A percentile compares a stretch with the other conserved stretches of the same genome.
These are phyloP conservation scores for Julus scanicus DNA, from an alignment of 2,888 invertebrate genomes.

Conservation along the genomic window DNA sequence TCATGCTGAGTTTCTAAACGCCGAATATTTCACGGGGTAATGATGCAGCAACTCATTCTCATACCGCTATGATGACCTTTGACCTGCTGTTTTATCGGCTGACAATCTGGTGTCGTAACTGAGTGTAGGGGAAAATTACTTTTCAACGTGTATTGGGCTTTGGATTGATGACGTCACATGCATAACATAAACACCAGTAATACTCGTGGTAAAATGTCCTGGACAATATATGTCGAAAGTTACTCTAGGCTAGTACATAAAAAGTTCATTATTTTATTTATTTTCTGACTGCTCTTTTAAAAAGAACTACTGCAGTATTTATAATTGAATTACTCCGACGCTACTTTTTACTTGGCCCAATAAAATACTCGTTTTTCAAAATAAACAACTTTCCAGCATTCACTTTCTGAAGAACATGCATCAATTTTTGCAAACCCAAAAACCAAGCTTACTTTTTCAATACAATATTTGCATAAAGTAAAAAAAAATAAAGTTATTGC, in stretches of 20 bases:
- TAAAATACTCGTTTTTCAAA: neutral
- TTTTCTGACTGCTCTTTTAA: neutral
- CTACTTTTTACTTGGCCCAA: neutral
- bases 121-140: neutral
- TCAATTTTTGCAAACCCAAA: neutral
- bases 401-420: neutral
- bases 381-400: neutral
- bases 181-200: too few relatives aligned
- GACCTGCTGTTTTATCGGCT: constrained; percentile 14
- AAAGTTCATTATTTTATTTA: neutral
- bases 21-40: neutral
- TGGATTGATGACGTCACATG: neutral
- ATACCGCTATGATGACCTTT: neutral
- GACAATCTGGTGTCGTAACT: neutral
- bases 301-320: neutral
- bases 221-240: too few relatives aligned
- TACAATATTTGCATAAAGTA: neutral
- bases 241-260: too few relatives aligned
- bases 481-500: constrained; percentile 32
- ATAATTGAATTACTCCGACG: constrained; percentile 5
- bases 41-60: neutral
- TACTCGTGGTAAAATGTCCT: too few relatives aligned
- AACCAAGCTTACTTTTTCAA: neutral
- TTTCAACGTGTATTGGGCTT: too few relatives aligned
- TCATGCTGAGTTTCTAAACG: constrained; percentile 22